These are phyloP conservation scores for Drosophila eohydei DNA, from an alignment of 2,888 invertebrate species.

Conservation along the genomic window DNA sequence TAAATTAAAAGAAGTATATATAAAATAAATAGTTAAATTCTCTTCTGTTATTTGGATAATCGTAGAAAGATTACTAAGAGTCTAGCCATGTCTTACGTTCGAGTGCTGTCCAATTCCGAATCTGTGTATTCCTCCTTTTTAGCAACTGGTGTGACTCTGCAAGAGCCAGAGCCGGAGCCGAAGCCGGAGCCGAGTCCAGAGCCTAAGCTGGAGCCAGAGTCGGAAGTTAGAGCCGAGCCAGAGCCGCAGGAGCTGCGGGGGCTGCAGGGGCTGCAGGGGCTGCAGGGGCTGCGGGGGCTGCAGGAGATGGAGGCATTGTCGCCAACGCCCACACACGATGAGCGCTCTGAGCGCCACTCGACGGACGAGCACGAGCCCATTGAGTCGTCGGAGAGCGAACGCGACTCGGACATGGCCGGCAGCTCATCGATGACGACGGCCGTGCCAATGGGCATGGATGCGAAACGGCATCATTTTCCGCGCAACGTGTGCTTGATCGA, in stretches of 20 bases:
- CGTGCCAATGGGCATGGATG: constrained; percentile 70
- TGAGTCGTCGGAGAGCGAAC: constrained; percentile 90
- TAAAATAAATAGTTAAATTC: background rate
- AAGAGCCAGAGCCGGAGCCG: background rate
- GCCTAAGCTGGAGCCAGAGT: background rate
- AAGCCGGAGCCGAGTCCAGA: background rate
- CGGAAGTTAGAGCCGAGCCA: background rate
- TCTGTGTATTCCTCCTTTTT: background rate
- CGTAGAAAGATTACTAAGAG: background rate
- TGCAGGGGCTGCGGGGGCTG: background rate
- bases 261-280: background rate
- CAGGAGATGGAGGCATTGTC: constrained; percentile 20
- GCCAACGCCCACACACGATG: constrained; percentile 16
- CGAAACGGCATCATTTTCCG: constrained; percentile 85
- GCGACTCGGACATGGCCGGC: constrained; percentile 87
- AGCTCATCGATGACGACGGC: constrained; percentile 71
- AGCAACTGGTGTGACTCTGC: background rate
- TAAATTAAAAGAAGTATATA: background rate
- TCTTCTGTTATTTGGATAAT: background rate
- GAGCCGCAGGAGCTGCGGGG: background rate
- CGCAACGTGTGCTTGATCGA: constrained; percentile 86
- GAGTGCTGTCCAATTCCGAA: background rate
- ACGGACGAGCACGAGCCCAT: constrained; percentile 85
- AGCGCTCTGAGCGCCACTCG: constrained; percentile 63
- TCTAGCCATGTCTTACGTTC: background rate